Evolutionary conservation across 2,888 invertebrate species (phyloP).

Genomic region (Trichogramma dendrolimi): DNA sequence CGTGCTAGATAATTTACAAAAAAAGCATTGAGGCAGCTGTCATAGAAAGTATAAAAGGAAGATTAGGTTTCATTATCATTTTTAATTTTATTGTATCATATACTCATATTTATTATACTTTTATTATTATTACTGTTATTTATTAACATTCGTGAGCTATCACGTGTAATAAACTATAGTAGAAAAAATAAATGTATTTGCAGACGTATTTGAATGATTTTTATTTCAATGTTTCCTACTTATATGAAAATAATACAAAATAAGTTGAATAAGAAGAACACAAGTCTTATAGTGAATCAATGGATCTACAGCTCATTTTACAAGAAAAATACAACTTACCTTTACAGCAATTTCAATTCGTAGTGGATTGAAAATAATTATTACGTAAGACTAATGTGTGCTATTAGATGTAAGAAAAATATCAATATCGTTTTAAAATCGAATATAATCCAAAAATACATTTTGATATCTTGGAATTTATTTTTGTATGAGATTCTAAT

Average conservation of each 20-base stretch:
- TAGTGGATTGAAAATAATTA: no score
- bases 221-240: neutral
- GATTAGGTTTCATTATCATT: slow-evolving; percentile 49
- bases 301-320: no score
- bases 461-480: no score
- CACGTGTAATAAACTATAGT: slow-evolving; percentile 44
- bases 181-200: slow-evolving; percentile 43
- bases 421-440: no score
- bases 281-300: no score
- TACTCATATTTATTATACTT: slow-evolving; percentile 41
- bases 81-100: slow-evolving; percentile 50
- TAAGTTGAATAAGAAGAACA: neutral
- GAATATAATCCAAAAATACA: no score
- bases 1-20: slow-evolving; percentile 45
- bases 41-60: slow-evolving; percentile 46
- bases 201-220: slow-evolving; percentile 21
- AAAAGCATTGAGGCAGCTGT: slow-evolving; percentile 53
- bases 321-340: no score
- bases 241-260: neutral
- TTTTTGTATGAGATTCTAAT: no score
- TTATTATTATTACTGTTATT: slow-evolving; percentile 45
- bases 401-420: no score
- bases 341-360: no score
- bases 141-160: slow-evolving; percentile 41
- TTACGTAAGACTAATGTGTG: no score